A percentile compares a stretch with the other conserved stretches of the same genome.
Evolutionary conservation across 1,140 invertebrate species (phyloP).

Genomic region (Druon quercuslanigerum): DNA sequence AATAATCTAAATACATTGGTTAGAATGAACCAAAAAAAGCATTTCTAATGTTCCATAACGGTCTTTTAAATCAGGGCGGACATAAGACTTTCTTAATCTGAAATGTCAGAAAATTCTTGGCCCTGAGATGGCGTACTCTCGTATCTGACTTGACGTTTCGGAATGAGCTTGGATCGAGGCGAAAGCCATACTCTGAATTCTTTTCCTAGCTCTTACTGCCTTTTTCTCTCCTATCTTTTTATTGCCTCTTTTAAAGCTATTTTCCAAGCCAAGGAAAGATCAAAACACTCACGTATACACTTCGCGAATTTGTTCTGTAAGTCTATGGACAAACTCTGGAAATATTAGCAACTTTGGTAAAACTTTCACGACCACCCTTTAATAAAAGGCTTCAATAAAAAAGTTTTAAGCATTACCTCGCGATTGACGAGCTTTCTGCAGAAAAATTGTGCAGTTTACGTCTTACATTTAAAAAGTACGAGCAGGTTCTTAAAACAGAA

Average conservation of each 20-base stretch:
- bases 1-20: no score
- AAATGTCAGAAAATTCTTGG: background rate
- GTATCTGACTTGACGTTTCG: slow-evolving; percentile 16
- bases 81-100: background rate
- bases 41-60: background rate
- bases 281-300: background rate
- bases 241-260: slow-evolving; percentile 1
- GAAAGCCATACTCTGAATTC: slow-evolving; percentile 27
- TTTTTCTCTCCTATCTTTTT: slow-evolving; percentile 28
- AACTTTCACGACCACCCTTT: background rate
- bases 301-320: slow-evolving; percentile 2
- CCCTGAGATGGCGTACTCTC: background rate
- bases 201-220: slow-evolving; percentile 12
- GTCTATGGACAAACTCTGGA: background rate
- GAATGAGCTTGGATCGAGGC: slow-evolving; percentile 16
- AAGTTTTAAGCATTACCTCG: background rate
- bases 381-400: background rate
- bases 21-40: no score
- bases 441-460: background rate
- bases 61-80: background rate
- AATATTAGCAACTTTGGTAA: background rate
- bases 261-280: background rate
- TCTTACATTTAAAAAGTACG: background rate
- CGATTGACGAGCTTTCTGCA: background rate
- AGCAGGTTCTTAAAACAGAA: no score